A percentile compares a stretch with the other conserved stretches of the same genome.
Conservation (phyloP, 64 coral and sea anemone genomes). For the Montipora foliosa region DNA sequence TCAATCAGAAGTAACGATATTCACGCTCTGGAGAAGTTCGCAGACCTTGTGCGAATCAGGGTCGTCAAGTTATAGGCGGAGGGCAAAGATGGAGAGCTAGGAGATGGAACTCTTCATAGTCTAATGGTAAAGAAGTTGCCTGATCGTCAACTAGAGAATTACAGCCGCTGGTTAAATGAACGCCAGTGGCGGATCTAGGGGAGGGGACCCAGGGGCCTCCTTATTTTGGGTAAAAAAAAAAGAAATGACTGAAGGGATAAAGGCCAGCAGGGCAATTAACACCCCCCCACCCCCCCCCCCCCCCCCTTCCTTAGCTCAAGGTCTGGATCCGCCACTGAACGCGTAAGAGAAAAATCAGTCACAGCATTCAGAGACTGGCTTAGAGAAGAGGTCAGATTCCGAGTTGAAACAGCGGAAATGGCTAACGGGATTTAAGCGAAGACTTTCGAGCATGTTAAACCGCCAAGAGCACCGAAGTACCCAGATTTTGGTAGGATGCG, state of each 20-base stretch:
- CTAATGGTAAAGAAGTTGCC: slow-evolving; percentile 42
- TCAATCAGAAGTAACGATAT: slow-evolving; percentile 36
- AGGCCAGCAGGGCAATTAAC: too few relatives aligned
- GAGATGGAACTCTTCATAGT: slow-evolving; percentile 56
- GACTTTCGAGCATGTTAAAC: too few relatives aligned
- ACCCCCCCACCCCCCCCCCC: too few relatives aligned
- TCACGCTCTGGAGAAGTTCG: slow-evolving; percentile 50
- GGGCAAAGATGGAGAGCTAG: slow-evolving; percentile 37
- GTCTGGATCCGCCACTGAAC: too few relatives aligned
- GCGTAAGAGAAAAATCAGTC: too few relatives aligned
- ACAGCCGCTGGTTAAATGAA: slow-evolving; percentile 25
- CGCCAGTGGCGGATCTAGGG: too few relatives aligned
- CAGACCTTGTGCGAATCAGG: slow-evolving; percentile 50
- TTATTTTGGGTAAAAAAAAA: too few relatives aligned
- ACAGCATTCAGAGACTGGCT: too few relatives aligned
- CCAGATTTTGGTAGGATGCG: background rate
- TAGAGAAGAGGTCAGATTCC: too few relatives aligned
- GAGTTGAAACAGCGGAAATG: slow-evolving; percentile 39
- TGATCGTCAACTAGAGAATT: slow-evolving; percentile 43
- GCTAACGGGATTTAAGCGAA: background rate
- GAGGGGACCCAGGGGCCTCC: too few relatives aligned
- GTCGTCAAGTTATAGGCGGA: slow-evolving; percentile 51
- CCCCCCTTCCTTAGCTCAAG: too few relatives aligned
- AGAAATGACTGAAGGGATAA: too few relatives aligned
- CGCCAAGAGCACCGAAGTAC: background rate